A percentile compares a stretch with the other conserved stretches of the same genome.
phyloP scores from a whole-genome alignment of 2,888 invertebrate species.

The Drosophila buzzatii region DNA sequence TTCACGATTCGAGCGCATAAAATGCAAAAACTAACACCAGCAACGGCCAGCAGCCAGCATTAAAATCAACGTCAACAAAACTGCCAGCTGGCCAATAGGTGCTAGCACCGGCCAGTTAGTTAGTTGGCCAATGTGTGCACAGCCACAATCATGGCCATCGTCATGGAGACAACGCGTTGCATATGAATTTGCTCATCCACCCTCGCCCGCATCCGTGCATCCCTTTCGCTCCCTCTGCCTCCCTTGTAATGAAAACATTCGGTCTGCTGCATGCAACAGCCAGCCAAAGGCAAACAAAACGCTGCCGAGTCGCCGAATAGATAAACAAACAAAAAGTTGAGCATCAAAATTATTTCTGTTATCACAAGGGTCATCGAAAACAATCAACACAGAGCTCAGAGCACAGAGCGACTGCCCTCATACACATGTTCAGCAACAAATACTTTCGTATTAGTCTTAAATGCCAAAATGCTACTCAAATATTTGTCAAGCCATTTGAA shows the following conservation, averaged over 20 bases:
- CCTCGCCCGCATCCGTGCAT: fast-evolving
- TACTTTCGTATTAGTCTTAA: constrained; percentile 31
- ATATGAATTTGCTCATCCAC: constrained; percentile 26
- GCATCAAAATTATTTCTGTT: constrained; percentile 68
- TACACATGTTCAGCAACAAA: background rate
- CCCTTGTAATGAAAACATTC: constrained; percentile 68
- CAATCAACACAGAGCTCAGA: constrained; percentile 15
- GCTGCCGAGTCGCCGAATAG: constrained; percentile 38
- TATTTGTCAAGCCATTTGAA: constrained; percentile 6
- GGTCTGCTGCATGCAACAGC: constrained; percentile 23
- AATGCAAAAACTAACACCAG: constrained; percentile 56
- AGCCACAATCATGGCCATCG: constrained; percentile 7
- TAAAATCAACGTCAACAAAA: constrained; percentile 63
- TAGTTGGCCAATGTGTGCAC: constrained; percentile 24
- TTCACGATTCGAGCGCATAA: constrained; percentile 63
- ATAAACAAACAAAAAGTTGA: constrained; percentile 63
- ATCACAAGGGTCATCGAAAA: constrained; percentile 53
- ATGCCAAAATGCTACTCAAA: constrained; percentile 8
- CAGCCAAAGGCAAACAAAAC: constrained; percentile 33
- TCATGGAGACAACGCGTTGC: constrained; percentile 12
- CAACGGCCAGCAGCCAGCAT: constrained; percentile 35
- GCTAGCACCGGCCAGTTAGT: constrained; percentile 30
- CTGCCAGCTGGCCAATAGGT: constrained; percentile 21
- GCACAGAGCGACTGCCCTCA: background rate
- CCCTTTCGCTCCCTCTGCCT: background rate